Evolutionary conservation across 2,797 vertebrate species (phyloP).

Genomic region (Anguilla pacifica): DNA sequence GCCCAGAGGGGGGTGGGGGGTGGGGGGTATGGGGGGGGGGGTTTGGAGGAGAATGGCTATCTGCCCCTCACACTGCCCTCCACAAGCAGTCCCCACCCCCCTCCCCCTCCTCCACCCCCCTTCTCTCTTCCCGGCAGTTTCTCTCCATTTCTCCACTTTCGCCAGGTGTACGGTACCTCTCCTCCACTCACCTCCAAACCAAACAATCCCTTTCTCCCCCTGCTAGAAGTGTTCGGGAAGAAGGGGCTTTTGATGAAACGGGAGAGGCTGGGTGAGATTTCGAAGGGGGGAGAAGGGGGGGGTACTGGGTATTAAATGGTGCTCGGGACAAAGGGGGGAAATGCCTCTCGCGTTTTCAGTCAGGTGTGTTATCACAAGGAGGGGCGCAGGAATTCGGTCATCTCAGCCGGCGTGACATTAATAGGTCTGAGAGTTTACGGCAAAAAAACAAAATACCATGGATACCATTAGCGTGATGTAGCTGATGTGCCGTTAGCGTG

Average conservation of each 20-base stretch:
- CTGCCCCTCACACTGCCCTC: neutral
- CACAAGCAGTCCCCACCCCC: neutral
- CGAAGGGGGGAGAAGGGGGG: neutral
- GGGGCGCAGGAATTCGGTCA: neutral
- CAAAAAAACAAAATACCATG: slow-evolving; percentile 11
- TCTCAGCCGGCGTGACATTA: neutral
- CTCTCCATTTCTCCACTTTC: neutral
- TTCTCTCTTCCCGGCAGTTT: neutral
- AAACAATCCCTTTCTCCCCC: neutral
- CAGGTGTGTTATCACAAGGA: neutral
- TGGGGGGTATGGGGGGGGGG: too few relatives aligned
- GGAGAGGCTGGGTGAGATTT: neutral
- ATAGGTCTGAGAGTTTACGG: neutral
- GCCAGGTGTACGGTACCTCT: neutral
- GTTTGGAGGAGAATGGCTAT: neutral
- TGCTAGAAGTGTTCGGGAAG: neutral
- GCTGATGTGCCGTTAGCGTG: neutral
- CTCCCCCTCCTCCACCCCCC: too few relatives aligned
- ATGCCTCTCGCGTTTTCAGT: neutral
- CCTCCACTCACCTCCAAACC: neutral
- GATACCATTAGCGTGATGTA: slow-evolving; percentile 6
- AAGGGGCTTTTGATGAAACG: slow-evolving; percentile 20
- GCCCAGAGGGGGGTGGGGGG: neutral
- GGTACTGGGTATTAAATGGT: neutral
- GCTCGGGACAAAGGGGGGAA: neutral